phyloP scores from a whole-genome alignment of 2,797 vertebrate species.

The Manis pentadactyla region DNA sequence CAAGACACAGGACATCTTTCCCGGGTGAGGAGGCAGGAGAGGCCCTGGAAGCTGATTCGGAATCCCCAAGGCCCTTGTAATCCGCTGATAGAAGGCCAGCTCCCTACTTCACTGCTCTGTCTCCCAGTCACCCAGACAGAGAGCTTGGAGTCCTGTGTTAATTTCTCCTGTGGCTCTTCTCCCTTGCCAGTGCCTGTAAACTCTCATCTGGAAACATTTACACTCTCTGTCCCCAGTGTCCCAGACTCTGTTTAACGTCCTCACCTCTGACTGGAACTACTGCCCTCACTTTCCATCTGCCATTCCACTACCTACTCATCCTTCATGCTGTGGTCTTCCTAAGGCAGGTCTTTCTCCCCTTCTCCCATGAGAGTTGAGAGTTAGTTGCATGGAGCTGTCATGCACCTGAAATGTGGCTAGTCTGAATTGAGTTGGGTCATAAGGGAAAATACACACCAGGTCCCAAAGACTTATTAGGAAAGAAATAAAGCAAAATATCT shows the following conservation, averaged over 20 bases:
- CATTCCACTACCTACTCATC: too few relatives aligned
- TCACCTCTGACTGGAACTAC: background rate
- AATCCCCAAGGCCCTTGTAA: background rate
- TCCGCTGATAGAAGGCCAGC: background rate
- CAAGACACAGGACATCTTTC: background rate
- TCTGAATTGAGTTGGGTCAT: background rate
- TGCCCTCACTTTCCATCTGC: accelerated
- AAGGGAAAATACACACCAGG: background rate
- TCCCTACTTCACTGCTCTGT: accelerated
- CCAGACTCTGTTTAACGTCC: background rate
- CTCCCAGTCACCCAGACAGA: background rate
- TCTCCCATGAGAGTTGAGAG: too few relatives aligned
- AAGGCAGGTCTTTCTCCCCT: background rate
- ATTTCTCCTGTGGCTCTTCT: background rate
- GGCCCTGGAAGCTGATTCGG: background rate
- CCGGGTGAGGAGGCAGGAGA: background rate
- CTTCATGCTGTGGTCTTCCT: background rate
- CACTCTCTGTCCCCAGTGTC: background rate
- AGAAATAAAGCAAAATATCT: background rate
- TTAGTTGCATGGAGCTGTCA: too few relatives aligned
- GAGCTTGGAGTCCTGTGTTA: background rate
- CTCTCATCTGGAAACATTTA: too few relatives aligned
- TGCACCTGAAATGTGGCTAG: too few relatives aligned
- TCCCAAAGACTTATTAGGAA: background rate
- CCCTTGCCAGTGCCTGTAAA: background rate